phyloP scores from a whole-genome alignment of 2,888 invertebrate species.

The Ceriagrion tenellum region DNA sequence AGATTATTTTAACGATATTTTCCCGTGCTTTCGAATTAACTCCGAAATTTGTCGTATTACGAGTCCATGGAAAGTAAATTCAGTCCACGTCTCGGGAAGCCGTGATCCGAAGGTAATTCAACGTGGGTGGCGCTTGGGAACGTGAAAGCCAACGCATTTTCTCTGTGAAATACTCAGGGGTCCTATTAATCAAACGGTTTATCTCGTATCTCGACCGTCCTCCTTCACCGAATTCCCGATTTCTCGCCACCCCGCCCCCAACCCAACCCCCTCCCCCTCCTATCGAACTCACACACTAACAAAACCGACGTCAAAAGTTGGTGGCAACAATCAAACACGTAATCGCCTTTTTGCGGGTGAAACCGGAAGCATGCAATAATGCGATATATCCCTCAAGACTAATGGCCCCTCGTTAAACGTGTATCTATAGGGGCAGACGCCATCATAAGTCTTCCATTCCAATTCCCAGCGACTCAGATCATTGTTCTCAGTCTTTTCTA shows the following conservation, averaged over 20 bases:
- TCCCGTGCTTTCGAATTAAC: not conserved
- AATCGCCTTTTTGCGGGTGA: constrained; percentile 55
- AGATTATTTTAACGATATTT: not conserved
- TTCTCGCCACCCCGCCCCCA: not conserved
- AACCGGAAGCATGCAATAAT: constrained; percentile 67
- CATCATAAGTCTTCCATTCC: constrained; percentile 56
- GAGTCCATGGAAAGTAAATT: not conserved
- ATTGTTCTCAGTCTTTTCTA: not conserved
- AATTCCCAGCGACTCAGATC: not conserved
- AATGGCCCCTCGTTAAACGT: constrained; percentile 65
- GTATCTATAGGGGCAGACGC: constrained; percentile 41
- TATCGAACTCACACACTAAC: not conserved
- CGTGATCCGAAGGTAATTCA: not conserved
- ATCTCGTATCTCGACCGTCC: not conserved
- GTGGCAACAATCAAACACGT: constrained; percentile 58
- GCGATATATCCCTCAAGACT: constrained; percentile 63
- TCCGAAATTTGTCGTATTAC: not conserved
- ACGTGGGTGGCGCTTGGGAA: not conserved
- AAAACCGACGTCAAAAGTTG: not conserved
- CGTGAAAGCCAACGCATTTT: not conserved
- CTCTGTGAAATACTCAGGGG: not conserved
- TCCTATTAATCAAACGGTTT: constrained; percentile 3
- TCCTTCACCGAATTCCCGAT: not conserved
- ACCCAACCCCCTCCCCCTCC: not conserved
- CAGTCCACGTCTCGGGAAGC: not conserved